phyloP scores from a whole-genome alignment of 2,888 invertebrate species.

The Zhengitettix transpicula region DNA sequence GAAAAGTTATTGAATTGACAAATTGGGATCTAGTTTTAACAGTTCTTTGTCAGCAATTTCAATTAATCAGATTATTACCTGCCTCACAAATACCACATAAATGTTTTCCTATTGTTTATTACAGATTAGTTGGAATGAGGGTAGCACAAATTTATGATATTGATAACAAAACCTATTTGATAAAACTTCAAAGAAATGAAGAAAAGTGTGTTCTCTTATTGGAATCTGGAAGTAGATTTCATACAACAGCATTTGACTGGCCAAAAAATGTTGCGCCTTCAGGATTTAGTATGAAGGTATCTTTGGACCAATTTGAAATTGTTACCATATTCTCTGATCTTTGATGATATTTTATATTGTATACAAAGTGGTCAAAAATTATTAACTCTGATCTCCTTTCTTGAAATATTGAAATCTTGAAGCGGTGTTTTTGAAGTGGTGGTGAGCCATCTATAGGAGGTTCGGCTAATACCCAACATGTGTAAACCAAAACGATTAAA shows the following conservation, averaged over 20 bases:
- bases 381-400: no score
- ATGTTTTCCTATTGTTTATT: constrained; percentile 14
- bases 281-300: constrained; percentile 93
- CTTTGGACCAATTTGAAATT: neutral
- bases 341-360: no score
- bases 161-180: constrained; percentile 88
- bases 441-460: no score
- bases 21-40: no score
- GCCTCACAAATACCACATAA: neutral
- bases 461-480: no score
- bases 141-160: constrained; percentile 96
- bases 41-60: no score
- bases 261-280: constrained; percentile 92
- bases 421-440: no score
- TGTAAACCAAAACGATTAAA: no score
- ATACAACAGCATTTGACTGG: constrained; percentile 94
- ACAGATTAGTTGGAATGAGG: constrained; percentile 72
- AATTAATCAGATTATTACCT: neutral
- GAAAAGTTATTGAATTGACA: no score
- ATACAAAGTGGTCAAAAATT: no score
- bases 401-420: no score
- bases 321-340: no score
- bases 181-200: constrained; percentile 69
- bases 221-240: constrained; percentile 88
- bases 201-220: constrained; percentile 75